Evolutionary conservation across 92 coral and sea anemone species (phyloP).

Genomic region (Parazoanthus atlanticus): DNA sequence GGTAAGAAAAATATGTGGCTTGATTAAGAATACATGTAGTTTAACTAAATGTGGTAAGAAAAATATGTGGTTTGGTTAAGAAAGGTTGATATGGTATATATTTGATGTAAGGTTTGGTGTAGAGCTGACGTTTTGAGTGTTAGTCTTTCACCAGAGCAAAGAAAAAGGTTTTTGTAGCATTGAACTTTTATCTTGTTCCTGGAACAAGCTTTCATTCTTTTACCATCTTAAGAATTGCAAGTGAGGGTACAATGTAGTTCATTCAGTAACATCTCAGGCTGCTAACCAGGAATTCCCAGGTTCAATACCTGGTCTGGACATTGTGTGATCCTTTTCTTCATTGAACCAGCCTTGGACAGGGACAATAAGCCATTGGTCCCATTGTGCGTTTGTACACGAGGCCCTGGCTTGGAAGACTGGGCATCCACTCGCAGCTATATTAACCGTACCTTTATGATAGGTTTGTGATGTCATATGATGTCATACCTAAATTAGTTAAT

Average conservation of each 20-base stretch:
- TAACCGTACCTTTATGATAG: not conserved
- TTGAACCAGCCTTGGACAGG: not conserved
- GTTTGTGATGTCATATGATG: too few relatives aligned
- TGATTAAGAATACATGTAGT: too few relatives aligned
- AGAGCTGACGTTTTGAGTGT: too few relatives aligned
- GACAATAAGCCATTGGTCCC: not conserved
- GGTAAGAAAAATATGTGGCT: too few relatives aligned
- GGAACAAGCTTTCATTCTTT: not conserved
- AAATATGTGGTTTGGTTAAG: too few relatives aligned
- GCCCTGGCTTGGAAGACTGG: not conserved
- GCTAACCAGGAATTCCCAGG: not conserved
- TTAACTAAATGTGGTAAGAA: too few relatives aligned
- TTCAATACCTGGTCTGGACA: not conserved
- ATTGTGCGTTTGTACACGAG: too few relatives aligned
- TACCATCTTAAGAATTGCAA: not conserved
- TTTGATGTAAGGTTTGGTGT: too few relatives aligned
- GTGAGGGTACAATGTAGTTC: not conserved
- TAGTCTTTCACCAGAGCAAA: too few relatives aligned
- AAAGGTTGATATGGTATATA: too few relatives aligned
- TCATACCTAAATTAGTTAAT: too few relatives aligned
- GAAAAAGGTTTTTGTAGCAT: not conserved
- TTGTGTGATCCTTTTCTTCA: not conserved
- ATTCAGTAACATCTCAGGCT: not conserved
- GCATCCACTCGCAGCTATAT: not conserved
- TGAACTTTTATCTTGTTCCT: not conserved